Evolutionary conservation across 1,140 invertebrate genomes (phyloP).

Genomic region (Cheumatopsyche charites): DNA sequence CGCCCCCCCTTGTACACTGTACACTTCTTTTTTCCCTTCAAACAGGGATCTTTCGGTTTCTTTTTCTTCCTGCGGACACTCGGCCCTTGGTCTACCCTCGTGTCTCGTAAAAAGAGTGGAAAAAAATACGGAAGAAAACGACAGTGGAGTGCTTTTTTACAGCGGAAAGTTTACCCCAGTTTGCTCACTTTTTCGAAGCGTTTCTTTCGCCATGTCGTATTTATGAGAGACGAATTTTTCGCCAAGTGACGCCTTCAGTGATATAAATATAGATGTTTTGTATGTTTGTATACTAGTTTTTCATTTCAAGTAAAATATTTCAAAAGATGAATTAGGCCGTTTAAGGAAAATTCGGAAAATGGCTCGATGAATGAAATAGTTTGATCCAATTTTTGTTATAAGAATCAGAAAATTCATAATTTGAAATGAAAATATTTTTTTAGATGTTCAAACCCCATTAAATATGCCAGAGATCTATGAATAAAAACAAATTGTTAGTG

Average conservation of each 20-base stretch:
- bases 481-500: too few relatives aligned
- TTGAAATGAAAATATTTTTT: too few relatives aligned
- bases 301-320: background rate
- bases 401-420: too few relatives aligned
- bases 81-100: background rate
- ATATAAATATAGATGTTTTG: background rate
- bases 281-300: background rate
- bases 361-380: too few relatives aligned
- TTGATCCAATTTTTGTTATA: too few relatives aligned
- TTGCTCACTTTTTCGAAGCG: conserved; percentile 40
- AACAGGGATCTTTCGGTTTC: background rate
- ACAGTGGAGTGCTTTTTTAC: conserved; percentile 34
- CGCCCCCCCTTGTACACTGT: conserved; percentile 2
- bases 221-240: conserved; percentile 11
- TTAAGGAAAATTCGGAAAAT: too few relatives aligned
- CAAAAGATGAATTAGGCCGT: conserved; percentile 33
- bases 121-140: conserved; percentile 29
- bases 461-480: too few relatives aligned
- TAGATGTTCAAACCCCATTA: too few relatives aligned
- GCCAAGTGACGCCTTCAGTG: background rate
- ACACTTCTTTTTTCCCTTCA: conserved; percentile 8
- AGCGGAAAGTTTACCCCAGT: conserved; percentile 47
- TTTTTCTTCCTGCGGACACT: conserved; percentile 20
- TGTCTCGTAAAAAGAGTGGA: conserved; percentile 13
- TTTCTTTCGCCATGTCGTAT: conserved; percentile 3